Conservation (phyloP, 2,888 invertebrate species). For the Leptarthrus brevirostris region DNA sequence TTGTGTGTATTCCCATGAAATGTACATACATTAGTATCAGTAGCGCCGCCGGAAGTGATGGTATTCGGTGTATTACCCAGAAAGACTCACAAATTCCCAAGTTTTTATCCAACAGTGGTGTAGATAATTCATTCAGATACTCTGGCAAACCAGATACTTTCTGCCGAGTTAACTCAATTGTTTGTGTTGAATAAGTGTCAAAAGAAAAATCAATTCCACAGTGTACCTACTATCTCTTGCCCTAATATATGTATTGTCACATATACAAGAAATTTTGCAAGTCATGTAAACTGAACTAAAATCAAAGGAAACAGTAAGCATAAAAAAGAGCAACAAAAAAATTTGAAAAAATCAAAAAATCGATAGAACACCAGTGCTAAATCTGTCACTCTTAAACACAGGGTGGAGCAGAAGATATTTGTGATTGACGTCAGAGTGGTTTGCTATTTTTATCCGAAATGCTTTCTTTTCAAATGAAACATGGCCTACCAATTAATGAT, state of each 20-base stretch:
- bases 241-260: neutral
- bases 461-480: constrained; percentile 23
- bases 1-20: constrained; percentile 43
- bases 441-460: constrained; percentile 21
- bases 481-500: constrained; percentile 10
- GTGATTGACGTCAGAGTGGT: constrained; percentile 36
- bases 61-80: constrained; percentile 56
- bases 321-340: neutral
- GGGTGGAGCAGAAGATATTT: constrained; percentile 22
- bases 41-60: constrained; percentile 68
- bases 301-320: neutral
- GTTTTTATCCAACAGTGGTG: constrained; percentile 1
- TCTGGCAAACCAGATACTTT: neutral
- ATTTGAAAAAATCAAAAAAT: constrained; percentile 21
- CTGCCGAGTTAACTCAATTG: neutral
- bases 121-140: neutral
- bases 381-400: constrained; percentile 17
- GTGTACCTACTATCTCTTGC: too few species aligned
- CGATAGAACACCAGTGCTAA: constrained; percentile 28
- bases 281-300: constrained; percentile 9
- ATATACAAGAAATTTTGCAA: neutral
- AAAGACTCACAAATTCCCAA: constrained; percentile 11
- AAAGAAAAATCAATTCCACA: neutral
- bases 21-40: constrained; percentile 61
- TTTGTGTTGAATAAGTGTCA: neutral